Percentiles rank a stretch among this genome's conserved stretches.
Conservation (phyloP, 2,888 invertebrate genomes). For the Odontocerum albicorne region DNA sequence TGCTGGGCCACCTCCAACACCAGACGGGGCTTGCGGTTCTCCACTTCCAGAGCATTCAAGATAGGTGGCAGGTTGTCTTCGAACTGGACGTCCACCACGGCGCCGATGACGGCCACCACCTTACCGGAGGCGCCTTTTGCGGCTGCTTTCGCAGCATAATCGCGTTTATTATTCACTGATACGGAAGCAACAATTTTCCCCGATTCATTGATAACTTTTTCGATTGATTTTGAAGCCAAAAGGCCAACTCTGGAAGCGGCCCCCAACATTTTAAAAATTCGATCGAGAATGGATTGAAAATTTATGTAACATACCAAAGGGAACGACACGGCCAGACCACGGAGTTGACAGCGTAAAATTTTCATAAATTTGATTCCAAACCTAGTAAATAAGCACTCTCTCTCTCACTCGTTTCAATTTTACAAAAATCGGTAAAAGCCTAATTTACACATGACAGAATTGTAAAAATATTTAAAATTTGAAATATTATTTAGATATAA, state of each 20-base stretch:
- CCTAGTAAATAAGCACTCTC: constrained; percentile 14
- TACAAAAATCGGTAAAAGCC: too few species aligned
- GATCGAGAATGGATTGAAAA: constrained; percentile 30
- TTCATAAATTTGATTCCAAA: too few species aligned
- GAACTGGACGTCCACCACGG: constrained; percentile 96
- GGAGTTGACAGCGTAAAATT: constrained; percentile 18
- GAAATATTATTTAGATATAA: too few species aligned
- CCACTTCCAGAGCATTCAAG: constrained; percentile 92
- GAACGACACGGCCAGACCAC: constrained; percentile 23
- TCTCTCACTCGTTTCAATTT: too few species aligned
- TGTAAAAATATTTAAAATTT: too few species aligned
- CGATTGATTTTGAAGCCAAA: constrained; percentile 54
- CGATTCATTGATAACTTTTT: constrained; percentile 41
- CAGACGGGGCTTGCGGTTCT: constrained; percentile 75
- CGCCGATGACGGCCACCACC: constrained; percentile 88
- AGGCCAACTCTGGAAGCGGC: constrained; percentile 51
- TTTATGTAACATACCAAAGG: constrained; percentile 34
- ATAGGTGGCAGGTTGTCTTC: constrained; percentile 91
- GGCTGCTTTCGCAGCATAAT: constrained; percentile 32
- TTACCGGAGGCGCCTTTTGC: constrained; percentile 51
- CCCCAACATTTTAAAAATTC: constrained; percentile 30
- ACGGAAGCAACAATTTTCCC: constrained; percentile 27
- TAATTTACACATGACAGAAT: too few species aligned
- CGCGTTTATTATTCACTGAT: constrained; percentile 25
- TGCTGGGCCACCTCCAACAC: constrained; percentile 91